These are phyloP conservation scores for Athene noctua DNA, from an alignment of 2,113 vertebrate genomes.

Conservation along the genomic window DNA sequence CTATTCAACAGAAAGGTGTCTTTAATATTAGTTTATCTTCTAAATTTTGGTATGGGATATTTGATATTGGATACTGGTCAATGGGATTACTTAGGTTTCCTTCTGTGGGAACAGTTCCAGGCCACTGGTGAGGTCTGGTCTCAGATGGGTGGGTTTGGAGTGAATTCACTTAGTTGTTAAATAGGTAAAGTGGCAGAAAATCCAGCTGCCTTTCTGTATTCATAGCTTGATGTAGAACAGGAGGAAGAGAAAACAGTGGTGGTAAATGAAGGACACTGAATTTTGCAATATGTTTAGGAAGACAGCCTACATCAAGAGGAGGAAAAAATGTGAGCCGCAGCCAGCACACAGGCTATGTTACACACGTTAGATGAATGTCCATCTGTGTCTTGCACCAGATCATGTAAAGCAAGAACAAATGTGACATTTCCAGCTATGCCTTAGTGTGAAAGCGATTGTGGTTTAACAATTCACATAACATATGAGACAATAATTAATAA, in stretches of 20 bases:
- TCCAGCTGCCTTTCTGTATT: constrained; percentile 54
- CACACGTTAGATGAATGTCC: constrained; percentile 13
- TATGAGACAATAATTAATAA: constrained; percentile 27
- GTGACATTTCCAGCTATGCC: background rate
- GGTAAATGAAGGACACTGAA: constrained; percentile 48
- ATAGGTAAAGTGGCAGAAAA: constrained; percentile 46
- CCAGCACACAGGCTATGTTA: constrained; percentile 53
- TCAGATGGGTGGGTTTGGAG: background rate
- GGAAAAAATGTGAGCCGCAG: constrained; percentile 67
- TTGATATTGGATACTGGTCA: background rate
- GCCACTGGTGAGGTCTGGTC: background rate
- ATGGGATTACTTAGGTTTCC: background rate
- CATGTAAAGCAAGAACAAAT: background rate
- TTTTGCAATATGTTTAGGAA: constrained; percentile 80
- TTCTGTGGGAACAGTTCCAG: background rate
- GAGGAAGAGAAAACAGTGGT: constrained; percentile 41
- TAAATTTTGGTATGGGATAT: background rate
- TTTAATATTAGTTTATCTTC: background rate
- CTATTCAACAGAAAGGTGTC: background rate
- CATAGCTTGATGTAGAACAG: constrained; percentile 34
- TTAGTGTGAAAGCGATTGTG: background rate
- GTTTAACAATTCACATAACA: background rate
- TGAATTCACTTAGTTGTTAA: constrained; percentile 36
- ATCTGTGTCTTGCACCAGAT: constrained; percentile 11
- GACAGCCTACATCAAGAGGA: constrained; percentile 67